These are phyloP conservation scores for Cygnus olor DNA, from an alignment of 2,797 vertebrate species.

Conservation along the genomic window DNA sequence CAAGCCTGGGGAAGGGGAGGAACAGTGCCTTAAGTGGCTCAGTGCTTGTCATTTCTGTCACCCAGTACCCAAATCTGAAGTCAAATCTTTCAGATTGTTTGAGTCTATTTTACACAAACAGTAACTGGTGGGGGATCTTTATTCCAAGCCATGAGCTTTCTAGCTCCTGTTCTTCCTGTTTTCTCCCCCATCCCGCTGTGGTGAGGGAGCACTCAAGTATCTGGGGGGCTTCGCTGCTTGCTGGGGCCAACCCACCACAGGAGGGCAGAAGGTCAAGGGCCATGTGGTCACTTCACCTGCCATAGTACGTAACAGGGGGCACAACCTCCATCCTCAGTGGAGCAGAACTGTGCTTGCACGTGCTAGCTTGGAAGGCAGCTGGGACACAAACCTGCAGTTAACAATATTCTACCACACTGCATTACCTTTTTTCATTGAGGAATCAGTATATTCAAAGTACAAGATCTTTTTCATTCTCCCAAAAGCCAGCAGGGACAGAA, in stretches of 20 bases:
- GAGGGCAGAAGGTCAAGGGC: not conserved
- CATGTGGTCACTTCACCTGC: rapidly evolving
- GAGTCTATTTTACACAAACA: not conserved
- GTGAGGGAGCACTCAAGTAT: not conserved
- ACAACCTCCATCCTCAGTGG: not conserved
- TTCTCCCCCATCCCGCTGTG: not conserved
- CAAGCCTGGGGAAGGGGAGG: not conserved
- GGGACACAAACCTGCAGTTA: not conserved
- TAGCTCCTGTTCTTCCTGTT: not conserved
- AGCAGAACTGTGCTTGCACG: rapidly evolving
- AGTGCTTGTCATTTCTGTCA: not conserved
- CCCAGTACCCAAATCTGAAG: not conserved
- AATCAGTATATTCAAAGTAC: not conserved
- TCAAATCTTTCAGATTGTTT: not conserved
- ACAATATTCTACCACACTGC: not conserved
- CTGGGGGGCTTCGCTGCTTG: rapidly evolving
- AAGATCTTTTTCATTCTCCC: not conserved
- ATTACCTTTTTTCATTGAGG: not conserved
- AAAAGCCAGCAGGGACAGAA: not conserved
- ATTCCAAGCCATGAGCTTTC: not conserved
- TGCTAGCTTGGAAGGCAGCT: not conserved
- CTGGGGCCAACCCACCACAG: not conserved
- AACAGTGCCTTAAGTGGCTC: not conserved
- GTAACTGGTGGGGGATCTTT: not conserved
- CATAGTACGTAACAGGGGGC: rapidly evolving